Conservation (phyloP, 2,113 vertebrate species). For the Elephas maximus region DNA sequence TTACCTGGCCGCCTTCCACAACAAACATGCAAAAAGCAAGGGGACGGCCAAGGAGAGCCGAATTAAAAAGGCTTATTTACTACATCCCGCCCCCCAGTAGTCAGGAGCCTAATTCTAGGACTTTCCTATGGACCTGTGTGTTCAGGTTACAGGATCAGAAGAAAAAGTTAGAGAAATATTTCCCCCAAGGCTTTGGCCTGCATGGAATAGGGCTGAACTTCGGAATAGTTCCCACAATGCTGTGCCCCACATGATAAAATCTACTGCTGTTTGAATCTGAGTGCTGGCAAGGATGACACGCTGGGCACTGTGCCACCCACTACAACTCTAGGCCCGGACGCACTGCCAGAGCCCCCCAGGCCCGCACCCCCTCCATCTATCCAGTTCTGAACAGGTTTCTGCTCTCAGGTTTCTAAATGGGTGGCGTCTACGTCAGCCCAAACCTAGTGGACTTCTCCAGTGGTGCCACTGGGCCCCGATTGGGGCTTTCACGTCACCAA, state of each 20-base stretch:
- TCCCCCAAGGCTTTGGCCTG: neutral
- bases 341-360: neutral
- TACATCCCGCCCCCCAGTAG: rapidly evolving
- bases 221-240: neutral
- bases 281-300: neutral
- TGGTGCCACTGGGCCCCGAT: neutral
- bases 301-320: neutral
- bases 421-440: rapidly evolving
- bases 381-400: rapidly evolving
- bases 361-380: neutral
- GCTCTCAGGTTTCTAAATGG: rapidly evolving
- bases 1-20: neutral
- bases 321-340: neutral
- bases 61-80: rapidly evolving
- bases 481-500: neutral
- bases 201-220: neutral
- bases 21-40: rapidly evolving
- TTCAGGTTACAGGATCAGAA: constrained; percentile 24
- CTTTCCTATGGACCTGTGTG: rapidly evolving
- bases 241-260: neutral
- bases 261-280: neutral
- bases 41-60: rapidly evolving
- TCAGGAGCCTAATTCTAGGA: neutral
- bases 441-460: neutral
- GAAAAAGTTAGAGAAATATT: neutral